Base-by-base conservation (phyloP, 1,140 invertebrate genomes). In the Orussus abietinus region DNA sequence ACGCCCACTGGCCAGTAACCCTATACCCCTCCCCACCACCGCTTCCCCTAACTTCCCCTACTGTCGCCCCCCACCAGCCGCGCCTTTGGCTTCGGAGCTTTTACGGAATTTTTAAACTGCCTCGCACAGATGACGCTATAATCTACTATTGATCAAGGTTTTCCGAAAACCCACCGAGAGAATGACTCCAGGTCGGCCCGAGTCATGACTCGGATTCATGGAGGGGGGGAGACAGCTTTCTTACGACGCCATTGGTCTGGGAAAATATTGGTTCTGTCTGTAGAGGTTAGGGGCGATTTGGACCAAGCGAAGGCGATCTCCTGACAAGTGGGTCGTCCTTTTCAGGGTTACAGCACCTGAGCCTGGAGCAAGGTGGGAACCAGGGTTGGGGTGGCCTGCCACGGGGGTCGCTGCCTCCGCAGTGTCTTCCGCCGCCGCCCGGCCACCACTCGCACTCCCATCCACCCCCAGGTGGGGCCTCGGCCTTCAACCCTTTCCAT, bases 401-500 rank as follows among this genome's bases (percentile, higher is more conserved):
- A 3, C 59, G 69, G 45, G 64, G 67, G 41, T 66, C 62, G 47
- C 32, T 72, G 45, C 62, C 67, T 25, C 62, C 67, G 37, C 66
- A 72, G 40, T 72, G 64, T 62, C 64, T 72, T 51, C 70, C 72
- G 29, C 66, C 71, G 17, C 64, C 71, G 7, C 69, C 68, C 1
- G 62, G 61, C 30, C 69, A 73, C 50, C 69, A 72, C 36, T 64
- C 69, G 35, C 65, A 68, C 45, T 39, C 61, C 34, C 69, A 70
- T 47, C 58, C 58, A 38, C 68, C 56, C 25, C 54, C 56, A 56
- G 66, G 65, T 48, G 51, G 46, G 22, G 61, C 64, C 19, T 73
- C 70, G 29, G 69, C 70, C 35, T 74, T 74, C 50, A 74, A 74
- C 44, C 69, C 67, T 31, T 74, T 74, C 49, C 68, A 74, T 42